Conservation (phyloP, 1,140 invertebrate genomes). For the Drosophila pallidifrons region DNA sequence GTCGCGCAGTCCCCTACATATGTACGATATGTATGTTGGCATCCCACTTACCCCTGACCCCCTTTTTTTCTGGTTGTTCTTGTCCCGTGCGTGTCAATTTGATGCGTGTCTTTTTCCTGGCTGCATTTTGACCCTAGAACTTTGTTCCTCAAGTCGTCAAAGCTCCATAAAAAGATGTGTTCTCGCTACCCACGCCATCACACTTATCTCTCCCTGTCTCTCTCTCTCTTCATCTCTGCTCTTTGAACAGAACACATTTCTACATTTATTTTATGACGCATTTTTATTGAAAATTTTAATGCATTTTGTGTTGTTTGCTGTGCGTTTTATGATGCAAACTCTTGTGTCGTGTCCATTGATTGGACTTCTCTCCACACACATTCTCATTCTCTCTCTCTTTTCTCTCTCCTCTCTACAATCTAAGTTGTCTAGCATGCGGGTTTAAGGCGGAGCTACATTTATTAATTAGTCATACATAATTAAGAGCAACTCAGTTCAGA, state of each 20-base stretch:
- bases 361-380: neutral
- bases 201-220: neutral
- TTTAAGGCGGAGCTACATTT: constrained; percentile 10
- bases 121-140: constrained; percentile 40
- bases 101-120: constrained; percentile 52
- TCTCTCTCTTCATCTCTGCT: constrained; percentile 4
- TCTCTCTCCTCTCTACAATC: neutral
- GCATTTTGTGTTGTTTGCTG: constrained; percentile 66
- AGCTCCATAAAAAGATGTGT: constrained; percentile 66
- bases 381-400: too few relatives aligned
- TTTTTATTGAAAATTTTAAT: constrained; percentile 78
- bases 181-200: constrained; percentile 32
- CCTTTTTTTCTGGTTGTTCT: neutral
- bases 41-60: constrained; percentile 1
- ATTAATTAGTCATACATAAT: constrained; percentile 38
- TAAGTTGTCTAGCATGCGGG: constrained; percentile 31
- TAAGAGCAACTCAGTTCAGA: neutral
- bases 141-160: constrained; percentile 20
- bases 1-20: constrained; percentile 9
- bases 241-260: constrained; percentile 13
- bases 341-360: constrained; percentile 39
- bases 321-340: constrained; percentile 58
- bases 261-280: constrained; percentile 73
- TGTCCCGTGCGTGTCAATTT: neutral
- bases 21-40: constrained; percentile 1